phyloP scores from a whole-genome alignment of 2,113 vertebrate genomes.

The Microtus ochrogaster region DNA sequence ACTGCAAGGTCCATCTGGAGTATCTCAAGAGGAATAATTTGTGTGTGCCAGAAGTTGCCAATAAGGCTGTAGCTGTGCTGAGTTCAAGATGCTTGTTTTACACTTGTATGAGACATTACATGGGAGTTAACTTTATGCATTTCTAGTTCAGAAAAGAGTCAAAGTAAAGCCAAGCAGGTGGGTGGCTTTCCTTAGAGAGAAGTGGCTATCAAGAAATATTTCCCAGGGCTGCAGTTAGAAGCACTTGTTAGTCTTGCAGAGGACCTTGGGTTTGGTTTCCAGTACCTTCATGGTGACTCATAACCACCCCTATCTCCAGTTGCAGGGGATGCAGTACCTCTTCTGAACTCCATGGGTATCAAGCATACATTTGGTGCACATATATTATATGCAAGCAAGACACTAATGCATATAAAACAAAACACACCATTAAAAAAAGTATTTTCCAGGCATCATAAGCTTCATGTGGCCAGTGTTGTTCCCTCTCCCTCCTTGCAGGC shows the following conservation, averaged over 20 bases:
- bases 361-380: background rate
- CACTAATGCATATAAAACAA: background rate
- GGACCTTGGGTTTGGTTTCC: background rate
- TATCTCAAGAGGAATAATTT: background rate
- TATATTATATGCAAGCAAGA: background rate
- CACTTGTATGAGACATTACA: background rate
- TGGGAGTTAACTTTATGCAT: too few relatives aligned
- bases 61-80: background rate
- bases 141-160: background rate
- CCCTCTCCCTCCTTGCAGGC: too few relatives aligned
- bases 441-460: background rate
- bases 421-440: background rate
- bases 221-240: background rate
- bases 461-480: rapidly evolving
- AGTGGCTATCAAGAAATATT: background rate
- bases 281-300: background rate
- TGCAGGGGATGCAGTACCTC: background rate
- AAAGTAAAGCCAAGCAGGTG: background rate
- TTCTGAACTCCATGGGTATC: background rate
- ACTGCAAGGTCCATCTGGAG: background rate
- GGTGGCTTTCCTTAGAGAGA: background rate
- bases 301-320: background rate
- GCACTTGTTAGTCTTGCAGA: background rate
- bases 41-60: background rate
- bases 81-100: background rate